Evolutionary conservation across 2,797 vertebrate genomes (phyloP).

Genomic region (Salmo trutta): DNA sequence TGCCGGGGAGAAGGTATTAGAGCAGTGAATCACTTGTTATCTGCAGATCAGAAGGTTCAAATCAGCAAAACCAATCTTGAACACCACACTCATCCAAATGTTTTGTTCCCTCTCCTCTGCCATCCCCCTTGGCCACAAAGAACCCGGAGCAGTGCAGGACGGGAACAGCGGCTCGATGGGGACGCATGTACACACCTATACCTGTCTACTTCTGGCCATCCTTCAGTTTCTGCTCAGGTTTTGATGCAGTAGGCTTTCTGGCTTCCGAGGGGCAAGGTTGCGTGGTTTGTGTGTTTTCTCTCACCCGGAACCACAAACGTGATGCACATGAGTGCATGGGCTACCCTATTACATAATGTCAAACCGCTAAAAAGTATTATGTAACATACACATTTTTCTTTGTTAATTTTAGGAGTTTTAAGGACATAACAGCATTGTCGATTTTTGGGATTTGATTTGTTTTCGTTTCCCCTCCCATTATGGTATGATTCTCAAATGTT

Average conservation of each 20-base stretch:
- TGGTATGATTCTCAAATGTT: slow-evolving; percentile 43
- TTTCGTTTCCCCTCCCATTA: slow-evolving; percentile 53
- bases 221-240: slow-evolving; percentile 87
- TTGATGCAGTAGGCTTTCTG: slow-evolving; percentile 81
- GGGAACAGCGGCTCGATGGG: slow-evolving; percentile 82
- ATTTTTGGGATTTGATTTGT: slow-evolving; percentile 44
- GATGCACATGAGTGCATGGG: slow-evolving; percentile 70
- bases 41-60: slow-evolving; percentile 7
- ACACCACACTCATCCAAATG: slow-evolving; percentile 22
- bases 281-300: slow-evolving; percentile 53
- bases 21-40: slow-evolving; percentile 8
- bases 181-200: slow-evolving; percentile 78
- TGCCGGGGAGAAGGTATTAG: not conserved
- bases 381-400: slow-evolving; percentile 31
- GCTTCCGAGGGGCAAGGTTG: slow-evolving; percentile 33
- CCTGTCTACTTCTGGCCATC: slow-evolving; percentile 84
- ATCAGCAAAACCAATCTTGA: slow-evolving; percentile 3
- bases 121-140: slow-evolving; percentile 52
- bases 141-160: slow-evolving; percentile 92
- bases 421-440: slow-evolving; percentile 60
- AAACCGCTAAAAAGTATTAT: slow-evolving; percentile 54
- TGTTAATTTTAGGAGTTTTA: slow-evolving; percentile 42
- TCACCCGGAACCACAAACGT: slow-evolving; percentile 75
- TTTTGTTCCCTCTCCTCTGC: not conserved
- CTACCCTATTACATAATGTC: slow-evolving; percentile 67